Evolutionary conservation across 2,888 invertebrate species (phyloP), one percentile per base, ranked within the genome.

Genomic region (Pachydiplax longipennis): DNA sequence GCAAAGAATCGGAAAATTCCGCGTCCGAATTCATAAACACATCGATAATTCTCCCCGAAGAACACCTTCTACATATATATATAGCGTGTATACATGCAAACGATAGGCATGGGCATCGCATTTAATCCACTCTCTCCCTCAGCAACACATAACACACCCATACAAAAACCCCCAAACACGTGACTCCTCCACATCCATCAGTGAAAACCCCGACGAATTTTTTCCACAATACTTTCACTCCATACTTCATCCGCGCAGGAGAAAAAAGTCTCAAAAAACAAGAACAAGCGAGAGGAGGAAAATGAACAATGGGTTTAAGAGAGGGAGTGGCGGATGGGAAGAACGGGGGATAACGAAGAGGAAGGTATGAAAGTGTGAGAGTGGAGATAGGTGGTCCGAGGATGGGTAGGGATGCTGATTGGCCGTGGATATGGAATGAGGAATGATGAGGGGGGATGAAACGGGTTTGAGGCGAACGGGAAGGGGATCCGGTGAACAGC

Each of bases 321-420:
- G 40, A 37, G 90, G 40, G 65, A 90, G 65, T 18, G 90, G 40
- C n/a, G 65, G 37, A 37, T 58, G 37, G 25, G 37, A 61, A 90
- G 65, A 25, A 15, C 13, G 90, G 40, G 40, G 15, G 90, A 90
- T 61, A 31, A 53, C 25, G 31, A 65, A 65, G 65, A 65, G 65
- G 44, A 31, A 58, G 90, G 44, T 53, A 90, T n/a, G 73, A 40
- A 73, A 37, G 15, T 65, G 65, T 44, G 44, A 48, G 31, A 31
- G 48, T 73, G 58, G 65, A 40, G 73, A 90, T 35, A 90, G 90
- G 73, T 37, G 44, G 81, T n/a, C 40, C 37, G n/a, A 44, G 81
- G 81, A 44, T 44, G 81, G 81, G 82, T n/a, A 48, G 82, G 44
- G 44, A 82, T 82, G 82, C 82, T 82, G 82, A 82, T 82, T 82